These are phyloP conservation scores for Cyclopterus lumpus DNA, from an alignment of 2,797 vertebrate species.

Conservation along the genomic window DNA sequence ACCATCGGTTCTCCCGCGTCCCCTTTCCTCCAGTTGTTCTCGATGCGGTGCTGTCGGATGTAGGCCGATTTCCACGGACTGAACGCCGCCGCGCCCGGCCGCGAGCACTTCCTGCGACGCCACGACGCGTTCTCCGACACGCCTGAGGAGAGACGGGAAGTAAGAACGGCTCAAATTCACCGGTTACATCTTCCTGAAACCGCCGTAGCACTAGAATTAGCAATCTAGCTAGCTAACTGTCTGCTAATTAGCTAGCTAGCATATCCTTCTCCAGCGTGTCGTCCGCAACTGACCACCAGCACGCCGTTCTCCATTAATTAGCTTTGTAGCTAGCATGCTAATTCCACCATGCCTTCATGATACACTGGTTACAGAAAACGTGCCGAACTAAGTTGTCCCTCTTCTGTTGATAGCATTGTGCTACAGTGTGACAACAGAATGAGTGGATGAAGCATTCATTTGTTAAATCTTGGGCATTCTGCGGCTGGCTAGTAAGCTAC, in stretches of 20 bases:
- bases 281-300: neutral
- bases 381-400: too few species aligned
- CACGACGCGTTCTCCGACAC: conserved; percentile 88
- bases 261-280: neutral
- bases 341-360: neutral
- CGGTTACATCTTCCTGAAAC: neutral
- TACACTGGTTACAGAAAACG: neutral
- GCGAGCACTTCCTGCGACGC: conserved; percentile 87
- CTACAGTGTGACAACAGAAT: neutral
- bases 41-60: conserved; percentile 92
- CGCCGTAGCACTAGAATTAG: neutral
- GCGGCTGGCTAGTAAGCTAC: too few species aligned
- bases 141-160: conserved; percentile 71
- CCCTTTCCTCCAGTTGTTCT: conserved; percentile 93
- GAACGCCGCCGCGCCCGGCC: conserved; percentile 80
- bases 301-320: neutral
- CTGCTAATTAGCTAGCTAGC: neutral
- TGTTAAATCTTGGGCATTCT: neutral
- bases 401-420: neutral
- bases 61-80: conserved; percentile 94
- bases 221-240: neutral
- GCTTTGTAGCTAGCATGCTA: neutral
- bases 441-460: neutral
- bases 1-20: conserved; percentile 92
- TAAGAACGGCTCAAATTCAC: neutral